These are phyloP conservation scores for Nymphalis io DNA, from an alignment of 1,140 invertebrate genomes.

Conservation along the genomic window DNA sequence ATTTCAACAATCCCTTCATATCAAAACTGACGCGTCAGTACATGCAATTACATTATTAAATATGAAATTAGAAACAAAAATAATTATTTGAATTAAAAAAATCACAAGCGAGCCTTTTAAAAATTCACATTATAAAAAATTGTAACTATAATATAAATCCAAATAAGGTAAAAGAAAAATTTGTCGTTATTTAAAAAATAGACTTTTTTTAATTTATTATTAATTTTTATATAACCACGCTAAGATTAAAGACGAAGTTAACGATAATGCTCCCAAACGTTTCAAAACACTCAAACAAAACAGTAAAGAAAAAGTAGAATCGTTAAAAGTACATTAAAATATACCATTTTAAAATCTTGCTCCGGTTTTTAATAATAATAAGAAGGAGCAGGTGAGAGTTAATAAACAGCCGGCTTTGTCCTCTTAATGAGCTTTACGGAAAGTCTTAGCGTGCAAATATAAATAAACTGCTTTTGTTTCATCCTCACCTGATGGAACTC, in stretches of 20 bases:
- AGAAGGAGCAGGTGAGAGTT: constrained; percentile 59
- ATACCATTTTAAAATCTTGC: constrained; percentile 45
- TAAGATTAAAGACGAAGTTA: background rate
- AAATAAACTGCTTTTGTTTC: constrained; percentile 62
- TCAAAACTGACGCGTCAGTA: background rate
- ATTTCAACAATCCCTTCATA: constrained; percentile 3
- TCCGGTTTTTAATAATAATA: constrained; percentile 45
- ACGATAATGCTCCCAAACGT: constrained; percentile 10
- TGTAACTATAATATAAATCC: too few relatives aligned
- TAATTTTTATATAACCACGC: background rate
- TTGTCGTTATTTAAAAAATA: background rate
- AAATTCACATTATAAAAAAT: too few relatives aligned
- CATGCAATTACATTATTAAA: background rate
- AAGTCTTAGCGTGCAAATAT: constrained; percentile 59
- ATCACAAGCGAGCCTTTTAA: too few relatives aligned
- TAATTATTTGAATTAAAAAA: too few relatives aligned
- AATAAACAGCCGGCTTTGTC: constrained; percentile 60
- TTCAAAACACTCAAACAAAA: constrained; percentile 14
- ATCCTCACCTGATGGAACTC: constrained; percentile 6
- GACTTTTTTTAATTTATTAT: background rate
- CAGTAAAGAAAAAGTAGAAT: constrained; percentile 33
- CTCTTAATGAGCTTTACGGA: constrained; percentile 56
- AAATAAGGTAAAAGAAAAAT: too few relatives aligned
- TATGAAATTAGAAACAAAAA: too few relatives aligned
- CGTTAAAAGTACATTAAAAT: constrained; percentile 45